phyloP scores from a whole-genome alignment of 2,888 invertebrate genomes.

The Globia sparganii region DNA sequence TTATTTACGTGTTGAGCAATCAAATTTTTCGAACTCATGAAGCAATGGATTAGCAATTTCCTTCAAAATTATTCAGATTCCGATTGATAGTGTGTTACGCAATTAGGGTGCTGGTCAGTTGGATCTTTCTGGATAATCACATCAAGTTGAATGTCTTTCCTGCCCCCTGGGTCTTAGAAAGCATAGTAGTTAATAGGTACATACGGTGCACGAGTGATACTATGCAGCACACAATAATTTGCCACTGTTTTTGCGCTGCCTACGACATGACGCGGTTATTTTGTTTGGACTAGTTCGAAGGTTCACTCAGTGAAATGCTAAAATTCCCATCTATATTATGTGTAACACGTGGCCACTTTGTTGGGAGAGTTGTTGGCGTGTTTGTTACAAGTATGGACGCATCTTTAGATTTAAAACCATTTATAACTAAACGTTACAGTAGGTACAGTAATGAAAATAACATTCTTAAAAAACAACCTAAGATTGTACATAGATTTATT shows the following conservation, averaged over 20 bases:
- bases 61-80: no score
- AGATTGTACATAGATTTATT: conserved; percentile 44
- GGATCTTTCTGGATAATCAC: neutral
- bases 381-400: neutral
- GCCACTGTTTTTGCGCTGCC: neutral
- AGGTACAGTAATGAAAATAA: conserved; percentile 38
- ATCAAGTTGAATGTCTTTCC: neutral
- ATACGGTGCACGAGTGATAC: neutral
- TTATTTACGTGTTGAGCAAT: no score
- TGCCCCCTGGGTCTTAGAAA: neutral
- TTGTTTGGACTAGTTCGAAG: neutral
- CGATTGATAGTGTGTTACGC: no score
- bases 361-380: neutral
- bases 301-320: neutral
- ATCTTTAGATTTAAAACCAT: conserved; percentile 28
- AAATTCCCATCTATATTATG: neutral
- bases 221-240: neutral
- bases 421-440: conserved; percentile 19
- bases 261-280: no score
- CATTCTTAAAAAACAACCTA: conserved; percentile 42
- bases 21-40: no score
- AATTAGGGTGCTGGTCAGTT: neutral
- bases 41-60: no score
- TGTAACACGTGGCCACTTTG: neutral
- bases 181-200: no score